Base-by-base conservation (phyloP, 2,113 vertebrate species). In the Istiophorus platypterus region DNA sequence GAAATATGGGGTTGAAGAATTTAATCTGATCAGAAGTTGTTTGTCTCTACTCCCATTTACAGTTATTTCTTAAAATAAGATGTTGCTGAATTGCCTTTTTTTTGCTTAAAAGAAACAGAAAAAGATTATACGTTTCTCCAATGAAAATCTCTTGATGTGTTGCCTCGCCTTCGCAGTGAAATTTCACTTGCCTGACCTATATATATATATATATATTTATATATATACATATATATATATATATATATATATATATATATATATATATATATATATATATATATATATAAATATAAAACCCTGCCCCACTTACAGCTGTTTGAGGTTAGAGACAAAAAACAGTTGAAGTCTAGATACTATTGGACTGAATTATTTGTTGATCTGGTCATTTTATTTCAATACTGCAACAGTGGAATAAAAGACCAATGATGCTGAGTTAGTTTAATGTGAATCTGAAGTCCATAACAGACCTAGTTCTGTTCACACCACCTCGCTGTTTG, bases 381-480 rank as follows among this genome's bases (percentile, higher is more conserved):
- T 42, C 6, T 29, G 0, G 27, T 29, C 39, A 5, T 52, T 72
- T 80, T n/a, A n/a, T 61, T 57, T 64, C 17, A 52, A 14, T 41
- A 27, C 22, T 57, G 76, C 49, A 78, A 67, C 41, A 68, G 51
- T 10, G 34, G 45, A 3, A 72, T 73, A 42, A 66, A 82, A 72
- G 41, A 39, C 14, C 9, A 31, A 54, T 11, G 39, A 34, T 76
- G 65, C 63, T 45, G 61, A 77, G 64, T 72, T 78, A 8, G 54
- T 87, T 76, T 58, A 64, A 65, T 24, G 13, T 64, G 75, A 74
- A 77, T 17, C 67, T 52, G 72, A 77, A 37, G 49, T 13, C 63
- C 52, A 65, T 26, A 41, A 70, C n/a, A 70, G 5, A 27, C n/a
- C 13, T 17, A 78, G 56, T 66, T 24, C 45, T 22, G 17, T 81